phyloP scores from a whole-genome alignment of 1,140 invertebrate genomes.

The Drosophila dunni region DNA sequence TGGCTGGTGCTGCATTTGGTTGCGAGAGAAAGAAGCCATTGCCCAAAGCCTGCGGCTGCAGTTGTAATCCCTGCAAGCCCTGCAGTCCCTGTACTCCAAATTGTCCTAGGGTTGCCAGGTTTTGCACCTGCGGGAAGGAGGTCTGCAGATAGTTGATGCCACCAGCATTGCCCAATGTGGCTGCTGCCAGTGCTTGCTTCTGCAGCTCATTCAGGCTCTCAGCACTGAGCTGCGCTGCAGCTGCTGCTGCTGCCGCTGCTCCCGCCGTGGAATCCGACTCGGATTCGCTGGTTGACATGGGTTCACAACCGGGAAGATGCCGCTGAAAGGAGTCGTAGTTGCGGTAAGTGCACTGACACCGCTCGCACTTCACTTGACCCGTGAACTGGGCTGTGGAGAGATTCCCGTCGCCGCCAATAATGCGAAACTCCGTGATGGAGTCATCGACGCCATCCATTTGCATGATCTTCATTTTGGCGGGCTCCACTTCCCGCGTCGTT shows the following conservation, averaged over 20 bases:
- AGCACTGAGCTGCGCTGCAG: conserved; percentile 43
- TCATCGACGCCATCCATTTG: conserved; percentile 92
- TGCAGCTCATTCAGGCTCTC: conserved; percentile 67
- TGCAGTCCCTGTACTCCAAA: conserved; percentile 61
- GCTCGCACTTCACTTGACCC: conserved; percentile 93
- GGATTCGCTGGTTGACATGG: conserved; percentile 91
- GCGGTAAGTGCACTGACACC: conserved; percentile 95
- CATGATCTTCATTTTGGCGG: conserved; percentile 86
- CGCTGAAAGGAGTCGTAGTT: conserved; percentile 94
- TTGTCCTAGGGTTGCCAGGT: conserved; percentile 76
- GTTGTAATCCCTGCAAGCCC: conserved; percentile 66
- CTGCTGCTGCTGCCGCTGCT: neutral
- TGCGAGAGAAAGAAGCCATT: conserved; percentile 78
- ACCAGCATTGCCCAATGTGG: conserved; percentile 40
- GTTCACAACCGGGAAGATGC: conserved; percentile 91
- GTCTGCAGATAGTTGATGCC: conserved; percentile 74
- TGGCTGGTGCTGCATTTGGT: conserved; percentile 37
- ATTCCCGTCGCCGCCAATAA: conserved; percentile 67
- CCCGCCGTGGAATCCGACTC: conserved; percentile 86
- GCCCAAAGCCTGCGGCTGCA: conserved; percentile 72
- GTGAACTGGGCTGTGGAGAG: conserved; percentile 85
- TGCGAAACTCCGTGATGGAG: conserved; percentile 85
- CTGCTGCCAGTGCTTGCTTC: conserved; percentile 61
- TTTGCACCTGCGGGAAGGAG: conserved; percentile 66
- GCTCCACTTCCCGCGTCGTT: conserved; percentile 85